phyloP scores from a whole-genome alignment of 2,888 invertebrate genomes.

The Nematopogon swammerdamellus region DNA sequence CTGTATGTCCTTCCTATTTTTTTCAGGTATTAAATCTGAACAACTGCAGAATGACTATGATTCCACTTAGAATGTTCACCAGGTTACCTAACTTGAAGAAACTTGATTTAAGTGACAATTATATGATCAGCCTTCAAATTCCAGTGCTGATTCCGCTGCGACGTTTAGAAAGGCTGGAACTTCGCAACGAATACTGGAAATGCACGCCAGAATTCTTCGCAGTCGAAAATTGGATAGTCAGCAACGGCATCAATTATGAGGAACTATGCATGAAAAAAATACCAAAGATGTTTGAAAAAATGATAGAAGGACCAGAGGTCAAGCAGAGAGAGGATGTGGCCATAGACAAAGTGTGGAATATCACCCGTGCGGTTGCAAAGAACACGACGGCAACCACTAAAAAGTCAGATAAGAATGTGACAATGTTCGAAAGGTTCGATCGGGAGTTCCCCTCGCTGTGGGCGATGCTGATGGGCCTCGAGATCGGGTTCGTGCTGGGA shows the following conservation, averaged over 20 bases:
- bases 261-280: slow-evolving; percentile 38
- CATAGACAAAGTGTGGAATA: slow-evolving; percentile 37
- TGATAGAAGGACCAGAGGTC: slow-evolving; percentile 34
- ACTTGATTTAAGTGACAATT: slow-evolving; percentile 61
- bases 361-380: slow-evolving; percentile 16
- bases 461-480: slow-evolving; percentile 39
- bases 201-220: slow-evolving; percentile 47
- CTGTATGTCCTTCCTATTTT: too few species aligned
- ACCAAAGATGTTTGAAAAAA: slow-evolving; percentile 55
- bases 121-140: slow-evolving; percentile 47
- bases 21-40: slow-evolving; percentile 57
- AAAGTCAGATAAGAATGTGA: slow-evolving; percentile 14
- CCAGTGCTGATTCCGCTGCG: slow-evolving; percentile 43
- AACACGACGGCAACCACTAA: neutral
- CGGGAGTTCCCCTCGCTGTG: slow-evolving; percentile 40
- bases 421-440: slow-evolving; percentile 38
- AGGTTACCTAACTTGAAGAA: slow-evolving; percentile 52
- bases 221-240: slow-evolving; percentile 36
- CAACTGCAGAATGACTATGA: slow-evolving; percentile 53
- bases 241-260: slow-evolving; percentile 36
- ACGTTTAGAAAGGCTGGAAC: slow-evolving; percentile 46
- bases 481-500: slow-evolving; percentile 40
- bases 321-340: slow-evolving; percentile 37
- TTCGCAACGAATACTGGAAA: slow-evolving; percentile 54
- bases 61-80: slow-evolving; percentile 48